These are phyloP conservation scores for Verasper variegatus DNA, from an alignment of 2,113 vertebrate genomes.

Conservation along the genomic window DNA sequence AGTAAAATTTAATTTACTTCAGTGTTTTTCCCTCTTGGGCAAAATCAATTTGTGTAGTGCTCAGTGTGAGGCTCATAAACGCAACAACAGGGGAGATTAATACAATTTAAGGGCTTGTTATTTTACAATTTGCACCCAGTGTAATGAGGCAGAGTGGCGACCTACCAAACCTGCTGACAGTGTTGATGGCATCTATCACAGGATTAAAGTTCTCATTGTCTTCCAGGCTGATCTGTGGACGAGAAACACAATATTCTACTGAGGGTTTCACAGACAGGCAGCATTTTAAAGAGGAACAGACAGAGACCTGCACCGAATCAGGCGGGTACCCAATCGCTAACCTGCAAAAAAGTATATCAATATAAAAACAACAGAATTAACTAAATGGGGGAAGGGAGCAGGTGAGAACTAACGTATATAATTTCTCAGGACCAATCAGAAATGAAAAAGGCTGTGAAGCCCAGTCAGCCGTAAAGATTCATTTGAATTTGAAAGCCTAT, in stretches of 20 bases:
- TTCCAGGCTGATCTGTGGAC: constrained; percentile 85
- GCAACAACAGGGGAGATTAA: background rate
- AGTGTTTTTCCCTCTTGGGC: background rate
- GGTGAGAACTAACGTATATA: too few species aligned
- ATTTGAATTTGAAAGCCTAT: too few species aligned
- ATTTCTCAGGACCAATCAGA: too few species aligned
- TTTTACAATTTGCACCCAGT: background rate
- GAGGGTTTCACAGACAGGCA: background rate
- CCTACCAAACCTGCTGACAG: constrained; percentile 94
- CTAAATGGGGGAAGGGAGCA: too few species aligned
- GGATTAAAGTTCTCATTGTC: constrained; percentile 88
- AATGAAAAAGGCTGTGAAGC: too few species aligned
- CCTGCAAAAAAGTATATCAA: too few species aligned
- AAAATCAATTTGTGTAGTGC: background rate
- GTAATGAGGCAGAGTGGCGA: background rate
- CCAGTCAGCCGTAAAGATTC: too few species aligned
- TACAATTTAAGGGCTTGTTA: background rate
- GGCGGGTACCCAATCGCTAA: too few species aligned
- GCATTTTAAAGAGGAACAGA: background rate
- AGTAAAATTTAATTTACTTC: background rate
- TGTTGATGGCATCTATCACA: constrained; percentile 88
- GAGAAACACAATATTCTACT: background rate
- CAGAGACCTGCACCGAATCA: too few species aligned
- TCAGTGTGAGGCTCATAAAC: background rate
- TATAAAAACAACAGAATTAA: too few species aligned